Conservation (phyloP, 2,113 vertebrate genomes). For the Ochotona princeps region DNA sequence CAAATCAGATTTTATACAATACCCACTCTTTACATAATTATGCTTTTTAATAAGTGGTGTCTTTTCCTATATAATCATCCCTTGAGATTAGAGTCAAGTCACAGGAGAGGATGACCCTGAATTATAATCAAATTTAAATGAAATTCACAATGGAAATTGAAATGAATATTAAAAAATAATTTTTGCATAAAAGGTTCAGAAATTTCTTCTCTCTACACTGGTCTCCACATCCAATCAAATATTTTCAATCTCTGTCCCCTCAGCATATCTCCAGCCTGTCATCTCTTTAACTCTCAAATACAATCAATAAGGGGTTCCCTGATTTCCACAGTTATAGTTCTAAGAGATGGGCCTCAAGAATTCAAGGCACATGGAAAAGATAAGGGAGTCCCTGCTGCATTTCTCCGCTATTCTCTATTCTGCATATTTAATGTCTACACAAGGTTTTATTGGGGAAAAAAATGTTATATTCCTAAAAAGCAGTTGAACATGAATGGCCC, state of each 20-base stretch:
- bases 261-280: background rate
- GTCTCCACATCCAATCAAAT: background rate
- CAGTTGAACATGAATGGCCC: background rate
- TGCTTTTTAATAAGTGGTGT: background rate
- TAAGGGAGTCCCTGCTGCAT: too few relatives aligned
- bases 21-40: background rate
- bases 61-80: background rate
- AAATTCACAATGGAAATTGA: slow-evolving; percentile 49
- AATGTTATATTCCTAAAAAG: background rate
- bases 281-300: background rate
- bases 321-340: background rate
- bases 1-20: background rate
- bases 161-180: slow-evolving; percentile 8
- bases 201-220: background rate
- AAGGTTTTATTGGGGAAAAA: slow-evolving; percentile 53
- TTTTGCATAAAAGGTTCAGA: slow-evolving; percentile 7
- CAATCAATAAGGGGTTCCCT: background rate
- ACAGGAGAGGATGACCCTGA: background rate
- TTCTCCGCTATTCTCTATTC: background rate
- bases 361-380: background rate
- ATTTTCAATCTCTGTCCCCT: background rate
- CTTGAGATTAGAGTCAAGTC: slow-evolving; percentile 13
- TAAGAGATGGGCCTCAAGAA: background rate
- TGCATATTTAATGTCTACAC: accelerated
- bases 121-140: slow-evolving; percentile 36